Evolutionary conservation across 1,140 invertebrate genomes (phyloP).

Genomic region (Nasonia vitripennis): DNA sequence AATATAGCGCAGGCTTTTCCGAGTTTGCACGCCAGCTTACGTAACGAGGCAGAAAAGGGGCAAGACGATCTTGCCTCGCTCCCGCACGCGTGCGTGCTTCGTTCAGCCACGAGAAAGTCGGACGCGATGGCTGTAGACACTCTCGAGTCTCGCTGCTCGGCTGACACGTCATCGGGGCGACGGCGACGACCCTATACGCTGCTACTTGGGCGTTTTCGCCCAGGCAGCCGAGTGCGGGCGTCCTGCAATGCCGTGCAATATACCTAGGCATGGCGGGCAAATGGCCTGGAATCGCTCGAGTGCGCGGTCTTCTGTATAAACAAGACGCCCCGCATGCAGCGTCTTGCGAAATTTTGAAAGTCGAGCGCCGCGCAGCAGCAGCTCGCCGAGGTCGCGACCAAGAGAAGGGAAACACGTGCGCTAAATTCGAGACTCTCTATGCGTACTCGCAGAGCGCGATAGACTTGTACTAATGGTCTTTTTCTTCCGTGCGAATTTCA

Average conservation of each 20-base stretch:
- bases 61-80: neutral
- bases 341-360: neutral
- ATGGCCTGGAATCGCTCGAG: neutral
- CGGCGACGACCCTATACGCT: no score
- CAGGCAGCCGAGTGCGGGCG: no score
- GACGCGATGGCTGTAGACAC: no score
- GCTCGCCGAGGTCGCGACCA: neutral
- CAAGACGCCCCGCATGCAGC: neutral
- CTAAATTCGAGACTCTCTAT: no score
- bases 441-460: no score
- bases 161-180: no score
- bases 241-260: no score
- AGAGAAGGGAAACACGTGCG: no score
- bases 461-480: neutral
- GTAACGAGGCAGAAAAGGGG: conserved; percentile 14
- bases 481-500: conserved; percentile 54
- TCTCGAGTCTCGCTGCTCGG: no score
- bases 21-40: neutral
- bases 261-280: neutral
- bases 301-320: neutral
- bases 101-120: neutral
- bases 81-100: neutral
- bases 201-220: no score
- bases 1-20: neutral
- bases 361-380: neutral